Conservation (phyloP, 2,113 vertebrate species). For the Pampusana beccarii region DNA sequence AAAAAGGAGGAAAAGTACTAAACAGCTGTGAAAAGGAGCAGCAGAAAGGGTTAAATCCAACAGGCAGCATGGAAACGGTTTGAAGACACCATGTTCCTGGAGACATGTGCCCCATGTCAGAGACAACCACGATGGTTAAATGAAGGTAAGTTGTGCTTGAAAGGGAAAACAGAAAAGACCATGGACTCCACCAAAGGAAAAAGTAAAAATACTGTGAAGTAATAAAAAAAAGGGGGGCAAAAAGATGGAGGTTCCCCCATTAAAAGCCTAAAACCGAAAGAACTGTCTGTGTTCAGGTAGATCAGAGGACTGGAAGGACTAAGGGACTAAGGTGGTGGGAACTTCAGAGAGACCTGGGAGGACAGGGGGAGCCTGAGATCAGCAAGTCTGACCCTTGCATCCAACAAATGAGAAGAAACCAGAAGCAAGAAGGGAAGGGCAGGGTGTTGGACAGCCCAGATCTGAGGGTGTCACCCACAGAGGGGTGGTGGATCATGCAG, state of each 20-base stretch:
- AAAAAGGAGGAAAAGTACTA: background rate
- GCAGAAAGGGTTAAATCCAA: background rate
- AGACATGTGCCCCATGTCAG: no score
- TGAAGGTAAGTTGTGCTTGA: background rate
- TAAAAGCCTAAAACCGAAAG: background rate
- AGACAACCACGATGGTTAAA: background rate
- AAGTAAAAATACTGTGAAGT: background rate
- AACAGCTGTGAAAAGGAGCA: background rate
- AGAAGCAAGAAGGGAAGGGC: background rate
- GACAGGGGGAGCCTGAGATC: no score
- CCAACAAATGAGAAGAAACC: background rate
- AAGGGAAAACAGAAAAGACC: background rate
- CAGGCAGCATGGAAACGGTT: background rate
- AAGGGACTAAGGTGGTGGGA: no score
- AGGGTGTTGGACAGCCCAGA: background rate
- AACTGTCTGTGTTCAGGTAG: background rate
- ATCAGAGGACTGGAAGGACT: no score
- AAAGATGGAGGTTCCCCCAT: no score
- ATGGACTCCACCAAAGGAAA: background rate
- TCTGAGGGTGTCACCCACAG: background rate
- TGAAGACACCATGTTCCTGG: background rate
- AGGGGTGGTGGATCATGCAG: background rate
- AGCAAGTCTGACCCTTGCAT: background rate
- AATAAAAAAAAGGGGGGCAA: background rate
- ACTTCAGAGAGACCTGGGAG: background rate